Conservation (phyloP, 2,888 invertebrate species). For the Cryptocephalus moraei region DNA sequence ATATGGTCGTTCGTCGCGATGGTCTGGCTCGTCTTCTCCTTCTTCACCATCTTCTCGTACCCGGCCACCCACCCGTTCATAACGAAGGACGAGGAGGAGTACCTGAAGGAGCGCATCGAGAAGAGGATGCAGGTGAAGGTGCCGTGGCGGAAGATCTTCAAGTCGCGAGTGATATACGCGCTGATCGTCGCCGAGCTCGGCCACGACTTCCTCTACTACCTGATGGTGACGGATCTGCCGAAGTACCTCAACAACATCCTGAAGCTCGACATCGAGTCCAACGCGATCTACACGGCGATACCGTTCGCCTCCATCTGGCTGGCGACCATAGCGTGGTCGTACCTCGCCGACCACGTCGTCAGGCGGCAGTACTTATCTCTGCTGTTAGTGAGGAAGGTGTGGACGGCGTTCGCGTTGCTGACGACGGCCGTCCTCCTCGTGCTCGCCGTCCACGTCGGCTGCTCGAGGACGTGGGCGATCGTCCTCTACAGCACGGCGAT, state of each 20-base stretch:
- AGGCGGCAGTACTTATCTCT: neutral
- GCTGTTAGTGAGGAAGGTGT: neutral
- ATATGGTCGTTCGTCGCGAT: too few relatives aligned
- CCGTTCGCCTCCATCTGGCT: slow-evolving; percentile 37
- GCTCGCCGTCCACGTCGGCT: neutral
- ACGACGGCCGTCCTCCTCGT: neutral
- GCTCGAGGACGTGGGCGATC: slow-evolving; percentile 1
- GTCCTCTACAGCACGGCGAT: neutral
- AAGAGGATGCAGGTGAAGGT: too few relatives aligned
- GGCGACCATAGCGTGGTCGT: neutral
- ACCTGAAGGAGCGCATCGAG: slow-evolving; percentile 4
- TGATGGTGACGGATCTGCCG: slow-evolving; percentile 53
- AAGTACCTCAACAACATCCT: slow-evolving; percentile 42
- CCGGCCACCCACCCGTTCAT: slow-evolving; percentile 41
- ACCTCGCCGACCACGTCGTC: slow-evolving; percentile 1
- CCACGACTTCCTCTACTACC: slow-evolving; percentile 56
- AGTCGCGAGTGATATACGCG: slow-evolving; percentile 10
- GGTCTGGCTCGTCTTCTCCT: too few relatives aligned
- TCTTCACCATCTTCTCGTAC: slow-evolving; percentile 64
- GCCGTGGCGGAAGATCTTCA: slow-evolving; percentile 9
- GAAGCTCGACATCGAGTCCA: slow-evolving; percentile 45
- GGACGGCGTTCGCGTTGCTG: too few relatives aligned
- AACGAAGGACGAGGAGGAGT: slow-evolving; percentile 9
- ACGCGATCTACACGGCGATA: slow-evolving; percentile 48
- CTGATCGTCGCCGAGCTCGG: slow-evolving; percentile 56